phyloP scores from a whole-genome alignment of 2,888 invertebrate species.

The Chaetoderma sp. region DNA sequence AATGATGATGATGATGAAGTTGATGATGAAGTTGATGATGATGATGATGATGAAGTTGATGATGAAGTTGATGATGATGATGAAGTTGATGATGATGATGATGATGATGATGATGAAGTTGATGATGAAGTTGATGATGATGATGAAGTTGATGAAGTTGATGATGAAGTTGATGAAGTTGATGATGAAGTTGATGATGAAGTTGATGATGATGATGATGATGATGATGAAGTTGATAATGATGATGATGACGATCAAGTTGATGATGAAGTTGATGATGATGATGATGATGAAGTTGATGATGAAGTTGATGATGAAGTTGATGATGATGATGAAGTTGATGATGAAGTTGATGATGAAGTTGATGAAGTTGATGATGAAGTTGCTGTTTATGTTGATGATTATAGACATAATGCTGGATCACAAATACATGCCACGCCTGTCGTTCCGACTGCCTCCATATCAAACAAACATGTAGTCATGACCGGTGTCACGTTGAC shows the following conservation, averaged over 20 bases:
- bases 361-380: neutral
- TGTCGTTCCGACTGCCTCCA: too few relatives aligned
- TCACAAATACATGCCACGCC: too few relatives aligned
- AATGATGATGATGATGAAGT: too few relatives aligned
- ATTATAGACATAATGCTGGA: too few relatives aligned
- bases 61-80: neutral
- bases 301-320: neutral
- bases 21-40: neutral
- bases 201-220: slow-evolving; percentile 11
- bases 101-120: neutral
- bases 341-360: neutral
- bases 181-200: neutral
- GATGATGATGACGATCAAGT: neutral
- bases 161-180: neutral
- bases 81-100: neutral
- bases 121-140: neutral
- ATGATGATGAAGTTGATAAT: too few relatives aligned
- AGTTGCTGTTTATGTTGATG: too few relatives aligned
- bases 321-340: neutral
- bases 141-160: neutral
- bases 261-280: neutral
- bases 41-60: neutral
- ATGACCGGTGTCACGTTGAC: too few relatives aligned
- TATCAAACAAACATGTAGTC: too few relatives aligned
- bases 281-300: neutral